Evolutionary conservation across 2,888 invertebrate species (phyloP), one percentile per base, ranked within the genome.

Genomic region (Gibbula magus): DNA sequence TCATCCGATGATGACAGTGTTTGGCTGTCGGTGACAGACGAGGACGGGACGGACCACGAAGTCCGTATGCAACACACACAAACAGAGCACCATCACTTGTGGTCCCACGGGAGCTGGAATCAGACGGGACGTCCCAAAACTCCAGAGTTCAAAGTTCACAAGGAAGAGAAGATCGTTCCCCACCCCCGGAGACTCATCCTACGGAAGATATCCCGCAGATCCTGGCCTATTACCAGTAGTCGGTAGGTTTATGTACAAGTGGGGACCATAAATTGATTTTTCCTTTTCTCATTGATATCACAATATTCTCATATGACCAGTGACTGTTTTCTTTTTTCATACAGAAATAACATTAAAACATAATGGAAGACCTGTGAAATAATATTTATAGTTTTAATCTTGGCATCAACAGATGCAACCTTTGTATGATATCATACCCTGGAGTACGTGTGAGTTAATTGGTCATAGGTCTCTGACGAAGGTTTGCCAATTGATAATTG

Each of bases 11-110:
- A 70, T 39, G 70, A 70, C 70, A 70, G 13, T 39, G 70, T 70
- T 39, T 70, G 70, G 32, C 4, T 70, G 39, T 39, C 70, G 10
- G 70, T 70, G 32, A 39, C 32, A 20, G 18, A 35, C 10, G 70
- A 70, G 20, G 70, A 35, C 13, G 70, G 32, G 18, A 16, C 18
- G 39, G 70, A 35, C 20, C 18, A 70, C 18, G 20, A 20, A 20
- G 70, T 32, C 0, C 35, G 39, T 20, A 35, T 29, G 18, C 16
- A 39, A 4, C 2, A 39, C 39, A 18, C 32, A 18, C 10, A 29
- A 39, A 32, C 29, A 7, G 77, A 77, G 45, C 77, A 45, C 7
- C 61, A 66, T 25, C 77, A 77, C 25, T 25, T 77, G 51, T 77
- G 77, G 77, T 39, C 39, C 66, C 66, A 77, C 32, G 61, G 77